Evolutionary conservation across 2,797 vertebrate genomes (phyloP).

Genomic region (Molossus alvarezi): DNA sequence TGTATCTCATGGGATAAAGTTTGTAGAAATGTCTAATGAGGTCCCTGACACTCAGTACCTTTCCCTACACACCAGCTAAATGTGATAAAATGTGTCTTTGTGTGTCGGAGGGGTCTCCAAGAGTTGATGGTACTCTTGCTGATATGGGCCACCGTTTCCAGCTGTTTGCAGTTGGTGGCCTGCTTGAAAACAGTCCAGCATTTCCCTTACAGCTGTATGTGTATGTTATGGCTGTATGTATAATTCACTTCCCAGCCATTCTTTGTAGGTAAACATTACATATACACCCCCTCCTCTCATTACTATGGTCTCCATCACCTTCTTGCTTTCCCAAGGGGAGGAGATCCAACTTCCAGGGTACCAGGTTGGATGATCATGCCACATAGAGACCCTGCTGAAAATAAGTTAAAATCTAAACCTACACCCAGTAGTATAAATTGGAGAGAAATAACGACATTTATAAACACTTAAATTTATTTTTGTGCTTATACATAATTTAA

Average conservation of each 20-base stretch:
- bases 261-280: background rate
- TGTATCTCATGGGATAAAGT: background rate
- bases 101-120: background rate
- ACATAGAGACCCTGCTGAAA: background rate
- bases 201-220: background rate
- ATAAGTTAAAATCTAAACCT: background rate
- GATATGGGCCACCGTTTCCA: background rate
- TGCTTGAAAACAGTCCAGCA: background rate
- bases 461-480: constrained; percentile 1
- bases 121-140: background rate
- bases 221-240: background rate
- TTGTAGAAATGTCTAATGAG: background rate
- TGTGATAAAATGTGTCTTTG: background rate
- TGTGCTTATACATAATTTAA: background rate
- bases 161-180: background rate
- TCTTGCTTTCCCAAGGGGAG: background rate
- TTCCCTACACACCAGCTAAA: background rate
- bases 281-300: background rate
- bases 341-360: background rate
- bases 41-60: background rate
- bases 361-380: background rate
- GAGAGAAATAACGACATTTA: background rate
- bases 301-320: background rate
- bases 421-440: background rate
- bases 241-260: background rate